These are phyloP conservation scores for Falco rusticolus DNA, from an alignment of 2,797 vertebrate genomes.

Conservation along the genomic window DNA sequence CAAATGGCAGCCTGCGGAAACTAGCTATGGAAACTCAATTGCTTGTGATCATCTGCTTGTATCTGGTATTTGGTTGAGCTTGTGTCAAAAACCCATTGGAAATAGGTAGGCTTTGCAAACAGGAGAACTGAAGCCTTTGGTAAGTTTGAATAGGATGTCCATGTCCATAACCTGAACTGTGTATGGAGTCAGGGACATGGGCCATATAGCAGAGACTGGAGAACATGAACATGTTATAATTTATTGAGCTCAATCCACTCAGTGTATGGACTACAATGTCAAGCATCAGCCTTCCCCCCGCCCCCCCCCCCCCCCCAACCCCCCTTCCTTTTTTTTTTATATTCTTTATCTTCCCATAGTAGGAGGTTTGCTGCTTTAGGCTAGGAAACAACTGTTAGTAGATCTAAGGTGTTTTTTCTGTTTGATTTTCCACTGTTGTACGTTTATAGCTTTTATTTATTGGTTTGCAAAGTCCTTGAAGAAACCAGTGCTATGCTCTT, in stretches of 20 bases:
- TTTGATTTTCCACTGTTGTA: background rate
- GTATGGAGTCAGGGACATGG: rapidly evolving
- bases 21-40: background rate
- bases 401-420: background rate
- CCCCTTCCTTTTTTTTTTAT: background rate
- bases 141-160: background rate
- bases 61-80: background rate
- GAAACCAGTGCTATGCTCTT: background rate
- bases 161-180: background rate
- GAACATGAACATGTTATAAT: background rate
- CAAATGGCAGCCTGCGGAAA: background rate
- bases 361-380: background rate
- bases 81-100: background rate
- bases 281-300: background rate
- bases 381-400: background rate
- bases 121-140: background rate
- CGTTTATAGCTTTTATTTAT: background rate
- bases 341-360: background rate
- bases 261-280: background rate
- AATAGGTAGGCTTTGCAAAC: background rate
- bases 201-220: background rate
- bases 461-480: background rate
- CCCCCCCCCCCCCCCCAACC: no score
- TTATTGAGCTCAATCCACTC: background rate
- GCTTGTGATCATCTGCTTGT: background rate